Base-by-base conservation (phyloP, 2,797 vertebrate genomes). In the Ctenopoma kingsleyae region DNA sequence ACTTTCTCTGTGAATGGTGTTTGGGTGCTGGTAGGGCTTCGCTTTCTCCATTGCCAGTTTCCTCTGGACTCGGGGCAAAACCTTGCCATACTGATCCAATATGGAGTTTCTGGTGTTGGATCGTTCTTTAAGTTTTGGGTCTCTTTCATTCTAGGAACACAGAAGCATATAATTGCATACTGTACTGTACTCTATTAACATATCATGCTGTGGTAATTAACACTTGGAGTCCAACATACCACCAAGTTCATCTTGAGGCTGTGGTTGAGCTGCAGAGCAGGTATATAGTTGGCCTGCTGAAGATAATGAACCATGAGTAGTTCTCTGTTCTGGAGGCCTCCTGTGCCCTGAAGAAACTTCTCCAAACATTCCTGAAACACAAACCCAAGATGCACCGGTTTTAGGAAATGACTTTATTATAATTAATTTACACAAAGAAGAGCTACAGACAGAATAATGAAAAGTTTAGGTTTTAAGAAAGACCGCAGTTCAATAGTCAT, bases 281-380 rank as follows among this genome's bases (percentile, higher is more conserved):
- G 93, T 48, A 97, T 94, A 64, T 97, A 98, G 89, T 97, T 97
- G 69, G 97, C 95, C 87, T 94, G 96, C 74, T 98, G 98, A 66
- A 99, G 94, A 80, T 96, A 96, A 86, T 99, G 97, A 53, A 98
- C 95, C 93, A 99, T 92, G 51, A 98, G 94, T 66, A 97, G 94
- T 81, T 98, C 97, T 8, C 92, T 88, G 85, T 97, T 98, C 81
- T 95, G 95, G 69, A 96, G 92, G 76, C 92, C 96, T 8, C 95
- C 90, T 7, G 78, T 96, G 47, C 91, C 92, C 82, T 95, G 95
- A 38, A 99, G 94, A 86, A 96, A 97, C 67, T 90, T 96, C 90
- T 98, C 96, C 87, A 99, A 94, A 89, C 94, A 94, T 20, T 97
- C 97, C 98, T 99, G 58, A 83, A 62, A 88, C 22, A 72, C 17